A percentile compares a stretch with the other conserved stretches of the same genome.
phyloP scores from a whole-genome alignment of 92 coral and sea anemone genomes.

The Zoanthus sansibaricus region DNA sequence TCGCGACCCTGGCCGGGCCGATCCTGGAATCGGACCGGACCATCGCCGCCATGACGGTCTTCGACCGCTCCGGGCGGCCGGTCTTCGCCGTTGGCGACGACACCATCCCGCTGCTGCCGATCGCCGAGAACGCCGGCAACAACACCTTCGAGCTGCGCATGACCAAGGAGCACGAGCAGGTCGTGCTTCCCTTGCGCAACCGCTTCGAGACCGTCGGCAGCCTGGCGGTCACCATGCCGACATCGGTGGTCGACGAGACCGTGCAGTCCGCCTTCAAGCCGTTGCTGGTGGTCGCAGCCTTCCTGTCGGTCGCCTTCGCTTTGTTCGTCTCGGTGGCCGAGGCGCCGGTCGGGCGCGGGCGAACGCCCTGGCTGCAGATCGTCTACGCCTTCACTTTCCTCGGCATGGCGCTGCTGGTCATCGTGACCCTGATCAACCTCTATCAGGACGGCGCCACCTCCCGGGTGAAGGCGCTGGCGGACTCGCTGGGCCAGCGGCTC shows the following conservation, averaged over 20 bases:
- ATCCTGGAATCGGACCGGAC: neutral
- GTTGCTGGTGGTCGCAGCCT: no score
- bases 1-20: neutral
- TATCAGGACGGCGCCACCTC: no score
- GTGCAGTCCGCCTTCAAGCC: neutral
- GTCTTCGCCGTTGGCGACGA: neutral
- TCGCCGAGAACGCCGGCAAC: neutral
- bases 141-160: neutral
- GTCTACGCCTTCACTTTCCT: no score
- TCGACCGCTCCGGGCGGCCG: neutral
- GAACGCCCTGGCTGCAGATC: no score
- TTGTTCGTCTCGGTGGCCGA: no score
- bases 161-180: neutral
- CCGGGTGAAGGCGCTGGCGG: no score
- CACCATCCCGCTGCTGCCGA: neutral
- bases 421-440: no score
- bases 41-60: neutral
- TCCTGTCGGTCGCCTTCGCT: no score
- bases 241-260: neutral
- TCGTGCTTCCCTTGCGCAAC: neutral
- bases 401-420: no score
- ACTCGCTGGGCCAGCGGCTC: no score
- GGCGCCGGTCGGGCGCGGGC: no score
- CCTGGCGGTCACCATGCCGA: neutral
- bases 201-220: slow-evolving; percentile 8